A percentile compares a stretch with the other conserved stretches of the same genome.
Evolutionary conservation across 2,888 invertebrate genomes (phyloP).

Genomic region (Agapetus fuscipes): DNA sequence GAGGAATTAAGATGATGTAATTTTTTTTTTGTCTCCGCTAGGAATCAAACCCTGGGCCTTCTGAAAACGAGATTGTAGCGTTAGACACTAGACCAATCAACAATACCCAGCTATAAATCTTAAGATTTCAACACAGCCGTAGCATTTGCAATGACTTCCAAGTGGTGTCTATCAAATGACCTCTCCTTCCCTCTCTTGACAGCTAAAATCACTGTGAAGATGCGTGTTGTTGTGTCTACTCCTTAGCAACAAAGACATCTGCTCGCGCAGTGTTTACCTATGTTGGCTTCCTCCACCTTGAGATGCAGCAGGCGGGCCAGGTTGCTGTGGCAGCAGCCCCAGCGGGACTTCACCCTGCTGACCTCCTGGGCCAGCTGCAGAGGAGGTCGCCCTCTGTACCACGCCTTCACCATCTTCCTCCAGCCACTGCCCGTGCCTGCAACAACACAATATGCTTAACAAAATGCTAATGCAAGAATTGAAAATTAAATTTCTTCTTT

Average conservation of each 20-base stretch:
- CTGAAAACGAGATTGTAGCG: too few relatives aligned
- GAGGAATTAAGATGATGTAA: too few relatives aligned
- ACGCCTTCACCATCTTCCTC: constrained; percentile 50
- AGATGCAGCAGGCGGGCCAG: constrained; percentile 29
- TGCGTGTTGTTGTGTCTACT: neutral
- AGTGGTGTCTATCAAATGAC: neutral
- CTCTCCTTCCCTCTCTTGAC: neutral
- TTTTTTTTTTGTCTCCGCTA: too few relatives aligned
- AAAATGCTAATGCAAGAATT: too few relatives aligned
- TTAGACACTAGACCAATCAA: too few relatives aligned
- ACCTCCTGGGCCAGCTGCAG: constrained; percentile 53
- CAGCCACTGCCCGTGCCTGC: constrained; percentile 53
- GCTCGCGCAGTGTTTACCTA: neutral
- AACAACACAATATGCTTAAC: constrained; percentile 2
- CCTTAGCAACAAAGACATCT: neutral
- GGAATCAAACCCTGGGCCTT: too few relatives aligned
- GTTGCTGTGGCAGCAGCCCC: constrained; percentile 65
- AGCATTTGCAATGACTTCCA: neutral
- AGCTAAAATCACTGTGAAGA: neutral
- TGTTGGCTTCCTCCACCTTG: constrained; percentile 5
- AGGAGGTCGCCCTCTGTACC: constrained; percentile 55
- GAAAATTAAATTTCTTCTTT: too few relatives aligned
- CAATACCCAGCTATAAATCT: neutral
- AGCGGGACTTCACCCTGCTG: constrained; percentile 50
- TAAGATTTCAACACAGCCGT: too few relatives aligned